Conservation (phyloP, 1,140 invertebrate genomes). For the Lepidurus arcticus region DNA sequence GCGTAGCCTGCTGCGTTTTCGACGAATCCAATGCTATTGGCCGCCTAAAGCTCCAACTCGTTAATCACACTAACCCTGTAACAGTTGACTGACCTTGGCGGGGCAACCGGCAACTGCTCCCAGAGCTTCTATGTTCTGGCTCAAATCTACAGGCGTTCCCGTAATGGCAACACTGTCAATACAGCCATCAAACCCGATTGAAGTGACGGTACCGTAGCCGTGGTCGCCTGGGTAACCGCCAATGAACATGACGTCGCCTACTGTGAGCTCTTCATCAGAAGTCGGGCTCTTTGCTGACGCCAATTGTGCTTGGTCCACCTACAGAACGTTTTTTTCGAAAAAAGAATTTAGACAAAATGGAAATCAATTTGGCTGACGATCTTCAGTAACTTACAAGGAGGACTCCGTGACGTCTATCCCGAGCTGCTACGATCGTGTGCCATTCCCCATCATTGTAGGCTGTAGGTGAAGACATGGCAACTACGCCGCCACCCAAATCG, state of each 20-base stretch:
- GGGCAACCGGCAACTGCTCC: slow-evolving; percentile 81
- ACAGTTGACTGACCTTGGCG: slow-evolving; percentile 55
- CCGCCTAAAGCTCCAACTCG: slow-evolving; percentile 42
- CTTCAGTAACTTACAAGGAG: slow-evolving; percentile 54
- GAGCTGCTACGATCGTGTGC: slow-evolving; percentile 67
- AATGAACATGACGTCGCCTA: slow-evolving; percentile 70
- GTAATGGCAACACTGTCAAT: slow-evolving; percentile 75
- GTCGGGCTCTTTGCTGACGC: slow-evolving; percentile 45
- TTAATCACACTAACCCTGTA: not conserved
- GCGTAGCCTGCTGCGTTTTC: slow-evolving; percentile 42
- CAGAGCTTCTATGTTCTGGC: slow-evolving; percentile 65
- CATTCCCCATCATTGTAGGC: slow-evolving; percentile 75
- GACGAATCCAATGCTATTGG: slow-evolving; percentile 47
- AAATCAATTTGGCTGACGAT: slow-evolving; percentile 38
- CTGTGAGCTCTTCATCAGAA: slow-evolving; percentile 47
- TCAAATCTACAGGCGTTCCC: slow-evolving; percentile 67
- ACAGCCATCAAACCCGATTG: slow-evolving; percentile 85
- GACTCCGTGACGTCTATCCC: slow-evolving; percentile 58
- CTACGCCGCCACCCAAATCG: slow-evolving; percentile 58
- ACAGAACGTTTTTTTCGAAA: slow-evolving; percentile 7
- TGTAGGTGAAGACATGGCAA: slow-evolving; percentile 52
- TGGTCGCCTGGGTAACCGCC: slow-evolving; percentile 75
- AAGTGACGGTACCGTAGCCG: slow-evolving; percentile 57
- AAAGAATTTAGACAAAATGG: slow-evolving; percentile 30
- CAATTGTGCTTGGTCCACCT: slow-evolving; percentile 41